These are phyloP conservation scores for Phodopus roborovskii DNA, from an alignment of 2,113 vertebrate species.

Conservation along the genomic window DNA sequence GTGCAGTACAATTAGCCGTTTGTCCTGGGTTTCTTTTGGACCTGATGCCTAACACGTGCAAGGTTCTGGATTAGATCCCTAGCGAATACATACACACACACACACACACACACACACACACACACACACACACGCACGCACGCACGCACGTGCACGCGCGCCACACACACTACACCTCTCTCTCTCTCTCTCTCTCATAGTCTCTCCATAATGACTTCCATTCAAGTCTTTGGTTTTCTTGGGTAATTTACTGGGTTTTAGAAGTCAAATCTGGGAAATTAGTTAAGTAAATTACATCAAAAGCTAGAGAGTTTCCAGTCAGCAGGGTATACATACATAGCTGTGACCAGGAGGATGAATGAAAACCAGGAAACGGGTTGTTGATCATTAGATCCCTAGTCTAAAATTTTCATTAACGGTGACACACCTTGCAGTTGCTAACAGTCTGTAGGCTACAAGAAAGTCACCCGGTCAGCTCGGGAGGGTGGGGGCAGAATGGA, in stretches of 20 bases:
- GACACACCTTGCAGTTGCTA: conserved; percentile 7
- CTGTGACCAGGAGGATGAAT: conserved; percentile 18
- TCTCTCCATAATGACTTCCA: neutral
- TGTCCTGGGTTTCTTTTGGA: neutral
- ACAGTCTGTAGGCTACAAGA: neutral
- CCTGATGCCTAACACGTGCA: neutral
- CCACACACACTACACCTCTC: too few relatives aligned
- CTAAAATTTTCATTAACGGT: neutral
- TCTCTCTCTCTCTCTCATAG: conserved; percentile 22
- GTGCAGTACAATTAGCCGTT: neutral
- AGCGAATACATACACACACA: rapidly evolving
- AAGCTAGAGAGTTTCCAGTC: conserved; percentile 36
- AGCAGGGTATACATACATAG: neutral
- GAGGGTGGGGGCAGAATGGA: neutral
- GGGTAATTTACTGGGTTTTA: neutral
- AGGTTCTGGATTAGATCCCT: neutral
- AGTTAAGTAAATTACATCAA: conserved; percentile 4
- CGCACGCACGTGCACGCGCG: neutral
- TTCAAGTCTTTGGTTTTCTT: neutral
- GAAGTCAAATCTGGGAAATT: conserved; percentile 9
- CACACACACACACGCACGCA: neutral
- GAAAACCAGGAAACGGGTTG: conserved; percentile 66
- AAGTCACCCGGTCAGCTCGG: neutral
- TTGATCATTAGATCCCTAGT: conserved; percentile 41
- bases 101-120: too few relatives aligned